Percentiles rank a stretch among this genome's conserved stretches.
Conservation (phyloP, 2,888 invertebrate genomes). For the Drosophila engyochracea region DNA sequence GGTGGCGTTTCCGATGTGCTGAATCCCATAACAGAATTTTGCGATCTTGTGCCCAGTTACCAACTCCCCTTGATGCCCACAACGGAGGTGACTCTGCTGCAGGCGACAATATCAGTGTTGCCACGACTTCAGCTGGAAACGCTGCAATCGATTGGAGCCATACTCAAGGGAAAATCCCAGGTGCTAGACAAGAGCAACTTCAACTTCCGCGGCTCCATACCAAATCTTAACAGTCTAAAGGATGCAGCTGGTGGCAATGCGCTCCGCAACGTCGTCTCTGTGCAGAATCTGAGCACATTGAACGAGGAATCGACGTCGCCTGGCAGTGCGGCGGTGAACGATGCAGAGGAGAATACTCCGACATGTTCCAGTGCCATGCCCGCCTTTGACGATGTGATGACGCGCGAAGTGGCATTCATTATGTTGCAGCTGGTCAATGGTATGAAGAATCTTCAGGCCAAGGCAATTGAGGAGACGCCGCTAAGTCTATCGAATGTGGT, state of each 20-base stretch:
- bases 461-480: constrained; percentile 92
- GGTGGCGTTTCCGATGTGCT: constrained; percentile 90
- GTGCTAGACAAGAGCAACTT: constrained; percentile 84
- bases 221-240: constrained; percentile 82
- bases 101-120: constrained; percentile 92
- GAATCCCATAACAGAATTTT: constrained; percentile 92
- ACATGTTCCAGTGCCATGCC: constrained; percentile 75
- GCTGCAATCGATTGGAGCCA: constrained; percentile 89
- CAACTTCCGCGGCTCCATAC: constrained; percentile 85
- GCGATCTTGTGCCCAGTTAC: constrained; percentile 90
- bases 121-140: constrained; percentile 91
- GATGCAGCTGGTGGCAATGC: constrained; percentile 66
- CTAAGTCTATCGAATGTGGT: constrained; percentile 90
- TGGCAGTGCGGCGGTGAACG: constrained; percentile 19
- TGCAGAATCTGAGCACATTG: constrained; percentile 85
- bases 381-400: constrained; percentile 86
- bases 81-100: constrained; percentile 88
- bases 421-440: constrained; percentile 93
- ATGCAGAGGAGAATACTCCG: constrained; percentile 44
- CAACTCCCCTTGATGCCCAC: constrained; percentile 87
- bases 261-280: constrained; percentile 86
- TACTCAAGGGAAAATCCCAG: constrained; percentile 87
- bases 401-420: constrained; percentile 90
- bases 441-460: constrained; percentile 92
- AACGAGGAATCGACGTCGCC: constrained; percentile 78